Percentiles rank a stretch among this genome's conserved stretches.
These are phyloP conservation scores for Cyaniris semiargus DNA, from an alignment of 2,888 invertebrate species.

Conservation along the genomic window DNA sequence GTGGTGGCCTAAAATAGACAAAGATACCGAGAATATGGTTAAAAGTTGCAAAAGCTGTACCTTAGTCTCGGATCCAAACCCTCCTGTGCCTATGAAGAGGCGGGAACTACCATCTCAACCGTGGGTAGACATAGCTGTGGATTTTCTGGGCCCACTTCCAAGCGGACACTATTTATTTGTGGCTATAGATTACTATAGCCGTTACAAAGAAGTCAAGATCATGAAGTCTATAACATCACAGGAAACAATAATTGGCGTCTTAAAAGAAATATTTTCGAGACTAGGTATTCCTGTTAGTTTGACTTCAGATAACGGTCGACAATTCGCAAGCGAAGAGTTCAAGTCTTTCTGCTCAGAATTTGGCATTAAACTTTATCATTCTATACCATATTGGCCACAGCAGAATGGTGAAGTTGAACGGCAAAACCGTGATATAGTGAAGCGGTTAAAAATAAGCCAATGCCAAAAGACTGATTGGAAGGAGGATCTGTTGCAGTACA, in stretches of 20 bases:
- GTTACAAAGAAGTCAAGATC: conserved; percentile 44
- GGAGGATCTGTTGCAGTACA: conserved; percentile 30
- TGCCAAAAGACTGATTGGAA: conserved; percentile 36
- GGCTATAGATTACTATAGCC: conserved; percentile 43
- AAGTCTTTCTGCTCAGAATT: too few relatives aligned
- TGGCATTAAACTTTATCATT: too few relatives aligned
- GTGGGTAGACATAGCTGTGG: conserved; percentile 45
- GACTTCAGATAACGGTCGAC: too few relatives aligned
- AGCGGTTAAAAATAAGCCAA: conserved; percentile 42
- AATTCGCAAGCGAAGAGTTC: too few relatives aligned
- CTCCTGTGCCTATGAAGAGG: conserved; percentile 40
- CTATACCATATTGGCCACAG: too few relatives aligned
- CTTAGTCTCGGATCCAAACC: conserved; percentile 39
- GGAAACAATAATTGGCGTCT: background rate
- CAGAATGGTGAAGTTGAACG: conserved; percentile 33
- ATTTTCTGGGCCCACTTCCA: conserved; percentile 43
- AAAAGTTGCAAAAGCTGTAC: conserved; percentile 35
- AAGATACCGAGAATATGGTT: too few relatives aligned
- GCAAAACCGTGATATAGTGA: conserved; percentile 45
- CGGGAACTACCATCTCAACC: conserved; percentile 40
- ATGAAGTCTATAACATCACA: conserved; percentile 27
- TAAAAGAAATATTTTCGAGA: background rate
- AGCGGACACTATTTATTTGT: conserved; percentile 42
- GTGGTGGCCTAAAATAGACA: too few relatives aligned
- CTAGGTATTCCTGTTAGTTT: too few relatives aligned